Percentiles rank a stretch among this genome's conserved stretches.
These are phyloP conservation scores for Clarias fuscus DNA, from an alignment of 2,797 vertebrate genomes.

Conservation along the genomic window DNA sequence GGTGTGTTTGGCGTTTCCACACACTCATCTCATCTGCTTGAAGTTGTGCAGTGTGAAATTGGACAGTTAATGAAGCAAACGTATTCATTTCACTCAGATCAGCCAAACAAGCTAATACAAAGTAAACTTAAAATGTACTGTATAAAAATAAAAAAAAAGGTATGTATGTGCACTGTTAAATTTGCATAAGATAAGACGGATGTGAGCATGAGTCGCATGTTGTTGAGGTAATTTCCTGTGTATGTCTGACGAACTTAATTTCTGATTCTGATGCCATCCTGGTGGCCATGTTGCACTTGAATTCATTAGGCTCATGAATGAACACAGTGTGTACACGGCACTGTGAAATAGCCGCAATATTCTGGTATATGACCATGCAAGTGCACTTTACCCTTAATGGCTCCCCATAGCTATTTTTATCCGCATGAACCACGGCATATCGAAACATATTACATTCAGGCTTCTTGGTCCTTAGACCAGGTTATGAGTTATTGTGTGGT, in stretches of 20 bases:
- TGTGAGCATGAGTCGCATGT: neutral
- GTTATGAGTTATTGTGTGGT: neutral
- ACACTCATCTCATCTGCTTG: neutral
- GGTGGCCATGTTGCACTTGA: neutral
- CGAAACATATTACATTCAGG: neutral
- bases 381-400: constrained; percentile 7
- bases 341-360: neutral
- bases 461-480: neutral
- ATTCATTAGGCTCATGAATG: neutral
- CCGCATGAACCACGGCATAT: neutral
- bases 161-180: neutral
- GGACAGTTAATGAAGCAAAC: constrained; percentile 3
- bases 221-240: neutral
- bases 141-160: too few species aligned
- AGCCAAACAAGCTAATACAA: neutral
- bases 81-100: neutral
- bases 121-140: neutral
- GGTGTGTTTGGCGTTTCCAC: neutral
- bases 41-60: constrained; percentile 12
- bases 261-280: neutral
- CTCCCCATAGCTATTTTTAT: neutral
- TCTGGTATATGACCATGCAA: neutral
- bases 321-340: neutral
- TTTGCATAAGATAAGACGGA: neutral
- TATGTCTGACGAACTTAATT: neutral